phyloP scores from a whole-genome alignment of 2,113 vertebrate species.

The Sciurus niger region DNA sequence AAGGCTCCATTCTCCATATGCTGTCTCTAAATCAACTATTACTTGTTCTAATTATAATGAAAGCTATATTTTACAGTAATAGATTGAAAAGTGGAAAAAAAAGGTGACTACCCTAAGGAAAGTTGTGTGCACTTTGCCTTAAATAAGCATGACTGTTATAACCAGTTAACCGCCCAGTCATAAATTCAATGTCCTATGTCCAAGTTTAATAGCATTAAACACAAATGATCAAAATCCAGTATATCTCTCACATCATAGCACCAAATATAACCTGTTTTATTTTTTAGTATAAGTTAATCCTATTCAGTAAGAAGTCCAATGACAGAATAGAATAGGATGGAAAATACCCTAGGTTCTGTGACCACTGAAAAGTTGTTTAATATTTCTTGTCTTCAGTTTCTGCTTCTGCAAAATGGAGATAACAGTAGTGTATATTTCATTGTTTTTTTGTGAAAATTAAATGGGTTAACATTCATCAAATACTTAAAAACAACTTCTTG shows the following conservation, averaged over 20 bases:
- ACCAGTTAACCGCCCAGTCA: neutral
- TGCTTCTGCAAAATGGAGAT: neutral
- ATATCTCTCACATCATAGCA: neutral
- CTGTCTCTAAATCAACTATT: conserved; percentile 58
- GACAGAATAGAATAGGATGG: neutral
- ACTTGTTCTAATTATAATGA: neutral
- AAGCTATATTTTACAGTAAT: neutral
- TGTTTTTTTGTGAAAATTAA: neutral
- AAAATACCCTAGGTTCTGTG: neutral
- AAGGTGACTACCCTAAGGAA: neutral
- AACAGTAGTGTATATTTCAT: neutral
- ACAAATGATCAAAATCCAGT: conserved; percentile 19
- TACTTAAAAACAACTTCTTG: neutral
- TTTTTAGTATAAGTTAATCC: neutral
- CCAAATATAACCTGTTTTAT: neutral
- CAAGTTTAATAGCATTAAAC: neutral
- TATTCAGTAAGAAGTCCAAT: neutral
- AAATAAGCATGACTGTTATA: neutral
- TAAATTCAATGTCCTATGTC: neutral
- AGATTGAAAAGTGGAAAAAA: neutral
- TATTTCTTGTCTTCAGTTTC: conserved; percentile 20
- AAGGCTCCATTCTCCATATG: conserved; percentile 73
- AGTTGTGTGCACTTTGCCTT: neutral
- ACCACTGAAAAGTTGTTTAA: neutral
- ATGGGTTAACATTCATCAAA: neutral